phyloP scores from a whole-genome alignment of 1,140 invertebrate species.

The Drosophila obscura region DNA sequence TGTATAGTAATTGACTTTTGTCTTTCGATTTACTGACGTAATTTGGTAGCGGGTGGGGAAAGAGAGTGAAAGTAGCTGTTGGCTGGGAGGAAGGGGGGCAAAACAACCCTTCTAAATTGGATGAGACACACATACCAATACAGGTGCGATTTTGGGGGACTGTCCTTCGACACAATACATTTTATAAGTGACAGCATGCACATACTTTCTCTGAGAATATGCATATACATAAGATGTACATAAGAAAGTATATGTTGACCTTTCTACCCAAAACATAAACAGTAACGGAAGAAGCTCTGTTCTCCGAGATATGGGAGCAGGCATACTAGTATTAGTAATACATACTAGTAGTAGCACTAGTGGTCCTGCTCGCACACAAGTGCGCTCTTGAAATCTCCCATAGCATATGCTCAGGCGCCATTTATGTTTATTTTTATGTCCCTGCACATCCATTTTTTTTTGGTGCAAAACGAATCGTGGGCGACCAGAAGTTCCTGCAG shows the following conservation, averaged over 20 bases:
- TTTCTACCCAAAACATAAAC: constrained; percentile 77
- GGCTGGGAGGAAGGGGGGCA: background rate
- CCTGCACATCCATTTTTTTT: constrained; percentile 7
- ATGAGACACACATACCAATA: constrained; percentile 12
- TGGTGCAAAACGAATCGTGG: constrained; percentile 35
- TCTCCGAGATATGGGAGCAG: constrained; percentile 4
- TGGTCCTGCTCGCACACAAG: constrained; percentile 37
- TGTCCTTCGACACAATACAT: constrained; percentile 43
- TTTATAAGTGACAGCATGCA: too few relatives aligned
- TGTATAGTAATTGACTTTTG: constrained; percentile 16
- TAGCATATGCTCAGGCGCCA: constrained; percentile 78
- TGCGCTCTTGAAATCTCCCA: constrained; percentile 37
- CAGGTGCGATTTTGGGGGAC: constrained; percentile 6
- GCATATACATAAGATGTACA: too few relatives aligned
- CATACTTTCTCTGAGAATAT: too few relatives aligned
- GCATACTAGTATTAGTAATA: constrained; percentile 1
- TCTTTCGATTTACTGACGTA: too few relatives aligned
- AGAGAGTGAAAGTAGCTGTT: too few relatives aligned
- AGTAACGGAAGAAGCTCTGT: constrained; percentile 25
- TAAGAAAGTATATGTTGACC: constrained; percentile 45
- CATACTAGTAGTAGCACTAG: constrained; percentile 5
- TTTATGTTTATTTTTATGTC: constrained; percentile 30
- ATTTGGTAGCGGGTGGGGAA: constrained; percentile 12
- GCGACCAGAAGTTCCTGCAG: constrained; percentile 61
- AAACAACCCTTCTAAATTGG: constrained; percentile 8